Conservation (phyloP, 2,113 vertebrate species). For the Platichthys flesus region DNA sequence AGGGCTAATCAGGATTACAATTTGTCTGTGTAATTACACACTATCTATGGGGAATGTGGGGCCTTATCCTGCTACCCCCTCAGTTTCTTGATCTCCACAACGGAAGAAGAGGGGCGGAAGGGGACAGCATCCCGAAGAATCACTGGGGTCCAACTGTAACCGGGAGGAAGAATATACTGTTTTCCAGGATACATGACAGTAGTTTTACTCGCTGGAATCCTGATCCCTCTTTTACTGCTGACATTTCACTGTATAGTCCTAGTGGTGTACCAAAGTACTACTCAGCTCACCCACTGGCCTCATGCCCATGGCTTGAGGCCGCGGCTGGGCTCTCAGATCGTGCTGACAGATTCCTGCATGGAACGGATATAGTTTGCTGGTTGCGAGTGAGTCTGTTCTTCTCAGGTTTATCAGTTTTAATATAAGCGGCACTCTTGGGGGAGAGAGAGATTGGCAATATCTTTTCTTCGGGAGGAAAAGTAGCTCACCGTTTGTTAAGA, state of each 20-base stretch:
- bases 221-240: constrained; percentile 46
- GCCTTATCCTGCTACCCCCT: constrained; percentile 62
- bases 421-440: constrained; percentile 58
- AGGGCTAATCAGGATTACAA: constrained; percentile 79
- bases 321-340: constrained; percentile 33
- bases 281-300: constrained; percentile 37
- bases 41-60: constrained; percentile 66
- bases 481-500: constrained; percentile 63
- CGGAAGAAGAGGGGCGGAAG: constrained; percentile 19
- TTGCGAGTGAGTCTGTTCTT: constrained; percentile 63
- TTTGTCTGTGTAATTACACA: constrained; percentile 78
- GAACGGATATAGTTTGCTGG: constrained; percentile 50
- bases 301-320: constrained; percentile 1
- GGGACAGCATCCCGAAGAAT: constrained; percentile 7
- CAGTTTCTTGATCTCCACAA: constrained; percentile 56
- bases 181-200: constrained; percentile 1
- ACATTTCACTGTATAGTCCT: constrained; percentile 34
- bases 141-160: constrained; percentile 17
- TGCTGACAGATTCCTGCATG: constrained; percentile 39
- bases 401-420: constrained; percentile 61
- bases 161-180: constrained; percentile 1
- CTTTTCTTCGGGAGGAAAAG: constrained; percentile 69
- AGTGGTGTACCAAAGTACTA: constrained; percentile 21
- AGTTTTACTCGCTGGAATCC: constrained; percentile 8
- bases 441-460: constrained; percentile 65